Percentiles rank a stretch among this genome's conserved stretches.
These are phyloP conservation scores for Marcusenius ussheri DNA, from an alignment of 2,113 vertebrate genomes.

Conservation along the genomic window DNA sequence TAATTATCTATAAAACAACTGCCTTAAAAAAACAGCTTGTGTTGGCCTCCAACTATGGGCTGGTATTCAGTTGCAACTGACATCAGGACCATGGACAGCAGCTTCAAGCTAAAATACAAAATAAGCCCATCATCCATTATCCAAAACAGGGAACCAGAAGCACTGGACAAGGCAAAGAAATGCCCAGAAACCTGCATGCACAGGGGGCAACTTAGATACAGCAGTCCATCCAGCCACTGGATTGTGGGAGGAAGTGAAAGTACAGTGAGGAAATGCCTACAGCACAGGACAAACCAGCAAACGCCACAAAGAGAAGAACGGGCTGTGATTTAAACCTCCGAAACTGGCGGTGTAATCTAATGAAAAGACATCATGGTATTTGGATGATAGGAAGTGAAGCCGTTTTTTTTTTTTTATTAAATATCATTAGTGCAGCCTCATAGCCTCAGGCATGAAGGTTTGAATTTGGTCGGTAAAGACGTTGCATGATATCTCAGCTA, in stretches of 20 bases:
- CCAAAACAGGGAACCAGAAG: neutral
- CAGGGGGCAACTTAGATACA: neutral
- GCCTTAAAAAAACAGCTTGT: neutral
- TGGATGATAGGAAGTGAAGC: neutral
- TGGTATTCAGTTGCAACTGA: neutral
- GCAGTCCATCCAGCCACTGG: neutral
- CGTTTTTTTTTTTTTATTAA: neutral
- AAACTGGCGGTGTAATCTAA: neutral
- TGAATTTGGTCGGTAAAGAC: neutral
- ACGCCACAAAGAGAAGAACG: neutral
- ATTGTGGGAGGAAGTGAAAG: neutral
- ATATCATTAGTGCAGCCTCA: neutral
- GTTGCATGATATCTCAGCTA: neutral
- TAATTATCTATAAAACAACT: neutral
- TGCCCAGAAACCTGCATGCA: neutral
- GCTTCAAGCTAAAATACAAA: neutral
- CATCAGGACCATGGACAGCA: conserved; percentile 15
- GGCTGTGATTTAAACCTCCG: neutral
- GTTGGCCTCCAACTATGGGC: neutral
- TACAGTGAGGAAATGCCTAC: neutral
- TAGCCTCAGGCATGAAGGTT: neutral
- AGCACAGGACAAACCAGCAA: neutral
- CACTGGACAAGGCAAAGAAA: neutral
- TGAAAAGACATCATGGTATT: neutral
- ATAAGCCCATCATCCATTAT: neutral